Percentiles rank a stretch among this genome's conserved stretches.
Evolutionary conservation across 1,140 invertebrate genomes (phyloP).

Genomic region (Pinna nobilis): DNA sequence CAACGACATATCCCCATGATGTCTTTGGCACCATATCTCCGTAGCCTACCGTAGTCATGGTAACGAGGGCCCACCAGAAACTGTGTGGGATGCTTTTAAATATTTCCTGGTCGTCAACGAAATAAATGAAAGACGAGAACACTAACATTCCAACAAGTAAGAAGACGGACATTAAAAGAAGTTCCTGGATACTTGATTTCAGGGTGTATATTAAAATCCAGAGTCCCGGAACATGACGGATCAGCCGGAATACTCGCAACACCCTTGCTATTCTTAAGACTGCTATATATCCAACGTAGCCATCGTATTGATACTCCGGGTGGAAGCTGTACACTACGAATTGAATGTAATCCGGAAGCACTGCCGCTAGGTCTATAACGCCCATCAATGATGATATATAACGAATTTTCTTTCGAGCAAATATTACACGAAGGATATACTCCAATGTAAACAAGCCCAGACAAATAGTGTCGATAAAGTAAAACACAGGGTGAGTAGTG

Average conservation of each 20-base stretch:
- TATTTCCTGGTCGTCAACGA: slow-evolving; percentile 47
- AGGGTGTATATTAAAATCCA: slow-evolving; percentile 98
- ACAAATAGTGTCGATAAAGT: slow-evolving; percentile 63
- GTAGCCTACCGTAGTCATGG: slow-evolving; percentile 99
- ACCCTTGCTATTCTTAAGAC: slow-evolving; percentile 42
- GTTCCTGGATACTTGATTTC: slow-evolving; percentile 97
- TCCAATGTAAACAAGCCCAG: slow-evolving; percentile 75
- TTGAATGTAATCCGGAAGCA: slow-evolving; percentile 73
- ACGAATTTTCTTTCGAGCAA: slow-evolving; percentile 67
- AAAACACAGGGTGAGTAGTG: slow-evolving; percentile 45
- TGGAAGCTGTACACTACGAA: slow-evolving; percentile 38
- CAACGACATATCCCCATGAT: slow-evolving; percentile 67
- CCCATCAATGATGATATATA: slow-evolving; percentile 74
- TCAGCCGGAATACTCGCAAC: slow-evolving; percentile 64
- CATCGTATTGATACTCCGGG: slow-evolving; percentile 16
- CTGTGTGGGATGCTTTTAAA: slow-evolving; percentile 91
- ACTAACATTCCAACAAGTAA: slow-evolving; percentile 98
- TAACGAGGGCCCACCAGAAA: slow-evolving; percentile 93
- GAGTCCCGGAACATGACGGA: slow-evolving; percentile 92
- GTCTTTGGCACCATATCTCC: slow-evolving; percentile 87
- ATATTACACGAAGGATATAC: slow-evolving; percentile 67
- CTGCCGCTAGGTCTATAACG: slow-evolving; percentile 74
- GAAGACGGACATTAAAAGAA: slow-evolving; percentile 98
- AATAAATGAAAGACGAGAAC: slow-evolving; percentile 92
- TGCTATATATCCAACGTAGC: slow-evolving; percentile 12